These are phyloP conservation scores for Muschampia plurimacula DNA, from an alignment of 2,888 invertebrate species.

Conservation along the genomic window DNA sequence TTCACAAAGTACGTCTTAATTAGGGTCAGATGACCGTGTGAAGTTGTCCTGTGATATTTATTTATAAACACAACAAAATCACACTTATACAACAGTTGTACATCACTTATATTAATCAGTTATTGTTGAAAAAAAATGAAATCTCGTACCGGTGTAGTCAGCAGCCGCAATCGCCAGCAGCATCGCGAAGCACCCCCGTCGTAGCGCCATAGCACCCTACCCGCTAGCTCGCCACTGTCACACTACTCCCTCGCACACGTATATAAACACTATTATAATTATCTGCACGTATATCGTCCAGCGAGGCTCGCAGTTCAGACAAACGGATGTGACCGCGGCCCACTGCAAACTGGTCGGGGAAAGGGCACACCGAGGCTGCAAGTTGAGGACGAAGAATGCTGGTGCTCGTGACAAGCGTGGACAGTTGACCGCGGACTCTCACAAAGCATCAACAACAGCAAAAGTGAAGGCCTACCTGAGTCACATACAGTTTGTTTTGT, in stretches of 20 bases:
- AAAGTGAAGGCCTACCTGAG: no score
- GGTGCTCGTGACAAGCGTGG: background rate
- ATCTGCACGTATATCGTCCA: background rate
- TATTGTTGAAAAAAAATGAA: background rate
- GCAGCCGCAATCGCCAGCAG: constrained; percentile 13
- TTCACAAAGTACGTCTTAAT: no score
- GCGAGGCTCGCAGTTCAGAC: background rate
- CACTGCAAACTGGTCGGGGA: background rate
- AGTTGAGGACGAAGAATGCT: background rate
- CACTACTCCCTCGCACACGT: background rate
- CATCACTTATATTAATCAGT: no score
- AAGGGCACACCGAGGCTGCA: background rate
- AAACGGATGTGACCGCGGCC: background rate
- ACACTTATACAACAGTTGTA: background rate
- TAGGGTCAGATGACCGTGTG: no score
- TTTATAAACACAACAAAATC: no score
- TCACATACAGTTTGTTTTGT: no score
- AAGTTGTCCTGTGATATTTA: no score
- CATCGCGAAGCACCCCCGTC: constrained; percentile 7
- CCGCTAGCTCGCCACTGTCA: constrained; percentile 28
- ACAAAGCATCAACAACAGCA: no score
- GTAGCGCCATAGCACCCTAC: constrained; percentile 28
- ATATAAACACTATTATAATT: constrained; percentile 17
- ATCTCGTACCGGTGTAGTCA: constrained; percentile 28
- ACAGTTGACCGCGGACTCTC: no score